These are phyloP conservation scores for Hyperoplus lanceolatus DNA, from an alignment of 2,797 vertebrate species.

Conservation along the genomic window DNA sequence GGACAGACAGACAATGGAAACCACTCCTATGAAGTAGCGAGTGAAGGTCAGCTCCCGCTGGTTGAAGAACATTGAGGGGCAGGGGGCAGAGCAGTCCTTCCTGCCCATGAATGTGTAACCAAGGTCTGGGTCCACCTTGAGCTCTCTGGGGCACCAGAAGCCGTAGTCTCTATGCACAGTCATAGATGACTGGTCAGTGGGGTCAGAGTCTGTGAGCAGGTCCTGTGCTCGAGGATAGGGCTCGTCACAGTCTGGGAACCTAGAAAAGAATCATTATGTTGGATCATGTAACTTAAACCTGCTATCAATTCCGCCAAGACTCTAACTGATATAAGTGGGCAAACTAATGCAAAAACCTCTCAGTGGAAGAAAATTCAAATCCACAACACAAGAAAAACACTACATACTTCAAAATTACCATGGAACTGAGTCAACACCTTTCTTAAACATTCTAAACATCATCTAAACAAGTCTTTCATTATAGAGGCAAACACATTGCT, in stretches of 20 bases:
- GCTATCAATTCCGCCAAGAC: neutral
- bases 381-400: neutral
- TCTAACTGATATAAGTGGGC: neutral
- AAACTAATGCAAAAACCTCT: neutral
- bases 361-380: too few species aligned
- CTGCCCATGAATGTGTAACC: slow-evolving; percentile 94
- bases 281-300: neutral
- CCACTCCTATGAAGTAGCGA: slow-evolving; percentile 95
- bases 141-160: slow-evolving; percentile 96
- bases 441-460: neutral
- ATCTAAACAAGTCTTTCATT: neutral
- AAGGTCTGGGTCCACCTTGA: slow-evolving; percentile 94
- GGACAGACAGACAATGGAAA: slow-evolving; percentile 95
- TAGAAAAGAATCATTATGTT: slow-evolving; percentile 55
- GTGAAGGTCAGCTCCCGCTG: slow-evolving; percentile 93
- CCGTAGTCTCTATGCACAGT: slow-evolving; percentile 95
- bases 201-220: slow-evolving; percentile 85
- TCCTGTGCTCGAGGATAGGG: slow-evolving; percentile 93
- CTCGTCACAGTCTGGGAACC: slow-evolving; percentile 96
- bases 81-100: slow-evolving; percentile 95
- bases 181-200: slow-evolving; percentile 89
- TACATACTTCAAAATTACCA: neutral
- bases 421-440: neutral
- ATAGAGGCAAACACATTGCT: neutral
- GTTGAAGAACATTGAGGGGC: slow-evolving; percentile 97